phyloP scores from a whole-genome alignment of 2,797 vertebrate species.

The Hoplostethus atlanticus region DNA sequence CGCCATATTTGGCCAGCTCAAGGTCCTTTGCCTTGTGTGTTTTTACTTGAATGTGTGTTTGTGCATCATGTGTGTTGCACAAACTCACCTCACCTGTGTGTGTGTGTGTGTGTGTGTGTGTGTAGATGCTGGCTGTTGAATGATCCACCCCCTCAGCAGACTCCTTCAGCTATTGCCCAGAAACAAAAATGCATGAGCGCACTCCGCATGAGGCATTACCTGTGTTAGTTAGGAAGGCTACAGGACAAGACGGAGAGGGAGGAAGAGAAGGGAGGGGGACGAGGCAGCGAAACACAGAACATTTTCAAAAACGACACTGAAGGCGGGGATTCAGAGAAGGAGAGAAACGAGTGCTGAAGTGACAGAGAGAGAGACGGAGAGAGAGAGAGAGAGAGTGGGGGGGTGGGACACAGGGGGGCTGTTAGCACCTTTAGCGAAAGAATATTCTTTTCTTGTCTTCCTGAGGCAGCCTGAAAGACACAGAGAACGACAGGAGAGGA shows the following conservation, averaged over 20 bases:
- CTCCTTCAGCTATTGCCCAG: slow-evolving; percentile 32
- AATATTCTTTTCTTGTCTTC: slow-evolving; percentile 80
- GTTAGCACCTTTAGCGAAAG: slow-evolving; percentile 78
- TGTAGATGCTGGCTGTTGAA: slow-evolving; percentile 55
- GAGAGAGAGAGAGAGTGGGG: slow-evolving; percentile 46
- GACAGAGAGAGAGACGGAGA: slow-evolving; percentile 60
- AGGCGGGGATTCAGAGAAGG: slow-evolving; percentile 72
- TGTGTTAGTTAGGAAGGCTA: slow-evolving; percentile 63
- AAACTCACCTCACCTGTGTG: slow-evolving; percentile 53
- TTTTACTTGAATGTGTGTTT: slow-evolving; percentile 44
- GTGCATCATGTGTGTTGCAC: slow-evolving; percentile 37
- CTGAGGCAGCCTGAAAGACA: slow-evolving; percentile 66
- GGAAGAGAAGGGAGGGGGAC: slow-evolving; percentile 23
- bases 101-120: slow-evolving; percentile 24
- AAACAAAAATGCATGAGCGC: slow-evolving; percentile 58
- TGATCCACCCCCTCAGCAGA: slow-evolving; percentile 55
- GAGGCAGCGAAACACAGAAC: slow-evolving; percentile 7
- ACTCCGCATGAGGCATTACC: slow-evolving; percentile 61
- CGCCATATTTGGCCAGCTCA: slow-evolving; percentile 83
- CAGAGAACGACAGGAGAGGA: slow-evolving; percentile 52
- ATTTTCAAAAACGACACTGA: slow-evolving; percentile 43
- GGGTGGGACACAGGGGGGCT: slow-evolving; percentile 67
- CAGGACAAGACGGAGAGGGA: not conserved
- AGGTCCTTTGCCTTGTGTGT: slow-evolving; percentile 71
- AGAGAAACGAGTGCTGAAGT: slow-evolving; percentile 46